Evolutionary conservation across 2,113 vertebrate genomes (phyloP), one percentile per base, ranked within the genome.

Genomic region (Colaptes auratus): DNA sequence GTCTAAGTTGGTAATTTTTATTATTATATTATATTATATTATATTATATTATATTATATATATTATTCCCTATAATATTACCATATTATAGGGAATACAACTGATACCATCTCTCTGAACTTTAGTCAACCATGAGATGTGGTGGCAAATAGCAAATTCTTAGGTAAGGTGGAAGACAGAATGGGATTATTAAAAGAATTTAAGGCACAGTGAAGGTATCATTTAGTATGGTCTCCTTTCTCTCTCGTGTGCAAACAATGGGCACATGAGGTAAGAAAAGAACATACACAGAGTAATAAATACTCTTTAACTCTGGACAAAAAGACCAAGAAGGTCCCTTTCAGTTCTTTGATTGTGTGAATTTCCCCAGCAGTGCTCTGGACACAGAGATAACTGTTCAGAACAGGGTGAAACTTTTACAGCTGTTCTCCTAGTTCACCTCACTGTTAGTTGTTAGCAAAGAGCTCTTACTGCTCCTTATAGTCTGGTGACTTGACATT

Each of bases 101-200:
- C 46, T 58, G 19, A 63, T 90, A 60, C 20, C 5, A 46, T 85
- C 63, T 74, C n/a, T 86, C 48, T 84, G 63, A 90, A 23, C 16
- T 90, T 88, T 10, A 89, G 71, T 90, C 86, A 89, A 15, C 66
- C 76, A 5, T 63, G 61, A 55, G 66, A 92, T 0, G 0, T 70
- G n/a, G 46, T 69, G 30, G 9, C 39, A 93, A 94, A 90, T 84
- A 86, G 16, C 48, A 58, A 84, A 82, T 92, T 92, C 83, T 90
- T 92, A 58, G 46, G n/a, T 87, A 69, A 96, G 39, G 39, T 46
- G 80, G 46, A 75, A 95, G 52, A 78, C 85, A 90, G 50, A 81
- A 92, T 81, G 33, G 42, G 39, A 87, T 87, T 90, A 89, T 48
- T 75, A 12, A 46, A 92, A 72, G 58, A 94, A 93, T 79, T 84